Percentiles rank a stretch among this genome's conserved stretches.
Evolutionary conservation across 2,797 vertebrate species (phyloP).

Genomic region (Euthynnus affinis): DNA sequence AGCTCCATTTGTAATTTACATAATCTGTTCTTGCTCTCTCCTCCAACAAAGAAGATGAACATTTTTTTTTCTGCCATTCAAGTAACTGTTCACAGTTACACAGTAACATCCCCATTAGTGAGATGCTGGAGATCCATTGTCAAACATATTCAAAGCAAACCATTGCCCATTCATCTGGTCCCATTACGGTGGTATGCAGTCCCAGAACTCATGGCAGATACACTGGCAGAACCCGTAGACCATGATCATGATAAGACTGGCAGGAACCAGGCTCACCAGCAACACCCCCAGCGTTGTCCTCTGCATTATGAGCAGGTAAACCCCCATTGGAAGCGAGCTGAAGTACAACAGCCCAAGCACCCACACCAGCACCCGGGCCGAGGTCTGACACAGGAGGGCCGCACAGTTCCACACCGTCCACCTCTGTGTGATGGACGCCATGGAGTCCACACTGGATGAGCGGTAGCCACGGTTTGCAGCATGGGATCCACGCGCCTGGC

Average conservation of each 20-base stretch:
- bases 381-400: constrained; percentile 92
- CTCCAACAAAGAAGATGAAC: constrained; percentile 15
- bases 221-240: constrained; percentile 96
- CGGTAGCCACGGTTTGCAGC: constrained; percentile 82
- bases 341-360: constrained; percentile 94
- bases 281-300: constrained; percentile 92
- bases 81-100: constrained; percentile 27
- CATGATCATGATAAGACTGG: constrained; percentile 93
- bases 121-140: constrained; percentile 52
- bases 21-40: constrained; percentile 9
- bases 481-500: constrained; percentile 56
- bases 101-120: constrained; percentile 46
- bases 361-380: constrained; percentile 92
- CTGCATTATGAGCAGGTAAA: constrained; percentile 96
- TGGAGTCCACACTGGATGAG: constrained; percentile 92
- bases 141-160: constrained; percentile 40
- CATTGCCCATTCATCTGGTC: constrained; percentile 5
- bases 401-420: constrained; percentile 96
- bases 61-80: constrained; percentile 13
- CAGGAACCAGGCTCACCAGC: constrained; percentile 95
- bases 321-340: constrained; percentile 95
- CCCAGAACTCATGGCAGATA: constrained; percentile 93
- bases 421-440: constrained; percentile 88
- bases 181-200: constrained; percentile 89
- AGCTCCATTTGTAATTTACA: constrained; percentile 24